Evolutionary conservation across 2,113 vertebrate genomes (phyloP).

Genomic region (Rissa tridactyla): DNA sequence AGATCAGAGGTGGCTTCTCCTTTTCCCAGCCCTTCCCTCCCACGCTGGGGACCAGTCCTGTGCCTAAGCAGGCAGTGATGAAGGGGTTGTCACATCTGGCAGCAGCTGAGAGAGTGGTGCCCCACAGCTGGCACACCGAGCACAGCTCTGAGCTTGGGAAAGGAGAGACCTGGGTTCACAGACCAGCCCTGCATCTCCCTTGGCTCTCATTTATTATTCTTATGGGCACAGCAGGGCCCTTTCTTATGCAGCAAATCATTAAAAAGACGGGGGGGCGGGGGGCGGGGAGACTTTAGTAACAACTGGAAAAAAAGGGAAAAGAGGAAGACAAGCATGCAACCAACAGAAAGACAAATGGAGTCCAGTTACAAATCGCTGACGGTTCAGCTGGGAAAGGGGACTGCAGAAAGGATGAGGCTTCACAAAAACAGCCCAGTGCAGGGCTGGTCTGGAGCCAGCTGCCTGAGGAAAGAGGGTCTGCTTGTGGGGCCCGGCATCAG

Average conservation of each 20-base stretch:
- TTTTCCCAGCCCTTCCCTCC: background rate
- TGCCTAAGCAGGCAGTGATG: background rate
- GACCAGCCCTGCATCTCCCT: background rate
- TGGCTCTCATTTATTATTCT: slow-evolving; percentile 16
- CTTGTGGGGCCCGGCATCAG: background rate
- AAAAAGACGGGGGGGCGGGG: background rate
- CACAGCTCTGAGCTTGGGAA: slow-evolving; percentile 15
- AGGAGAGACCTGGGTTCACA: background rate
- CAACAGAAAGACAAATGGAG: background rate
- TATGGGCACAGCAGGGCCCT: background rate
- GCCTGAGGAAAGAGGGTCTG: background rate
- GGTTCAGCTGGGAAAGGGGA: background rate
- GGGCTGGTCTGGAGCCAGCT: background rate
- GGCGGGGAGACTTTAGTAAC: background rate
- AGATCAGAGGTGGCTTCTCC: background rate
- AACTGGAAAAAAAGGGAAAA: background rate
- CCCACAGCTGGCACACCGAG: background rate
- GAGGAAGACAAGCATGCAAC: background rate
- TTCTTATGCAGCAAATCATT: background rate
- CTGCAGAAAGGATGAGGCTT: background rate
- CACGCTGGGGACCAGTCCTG: background rate
- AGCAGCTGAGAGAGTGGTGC: background rate
- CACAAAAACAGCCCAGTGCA: background rate
- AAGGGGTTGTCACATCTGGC: background rate
- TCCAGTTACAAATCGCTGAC: background rate